A percentile compares a stretch with the other conserved stretches of the same genome.
phyloP scores from a whole-genome alignment of 2,888 invertebrate genomes.

The Temnothorax unifasciatus region DNA sequence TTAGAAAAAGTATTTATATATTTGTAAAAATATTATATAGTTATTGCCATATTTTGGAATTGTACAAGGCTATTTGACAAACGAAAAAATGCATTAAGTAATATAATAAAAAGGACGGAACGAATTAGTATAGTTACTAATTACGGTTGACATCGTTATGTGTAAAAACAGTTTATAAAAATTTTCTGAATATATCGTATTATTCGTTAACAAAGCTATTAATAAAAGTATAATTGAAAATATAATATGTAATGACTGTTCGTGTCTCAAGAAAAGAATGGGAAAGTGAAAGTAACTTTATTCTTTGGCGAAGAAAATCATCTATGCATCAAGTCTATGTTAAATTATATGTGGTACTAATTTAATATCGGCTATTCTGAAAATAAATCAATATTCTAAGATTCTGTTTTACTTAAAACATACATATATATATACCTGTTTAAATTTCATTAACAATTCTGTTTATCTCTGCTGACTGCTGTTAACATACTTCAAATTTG shows the following conservation, averaged over 20 bases:
- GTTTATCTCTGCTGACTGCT: neutral
- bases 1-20: conserved; percentile 50
- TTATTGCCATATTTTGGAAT: conserved; percentile 65
- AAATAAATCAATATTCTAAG: conserved; percentile 44
- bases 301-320: conserved; percentile 21
- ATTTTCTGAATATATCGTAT: conserved; percentile 62
- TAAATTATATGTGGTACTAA: conserved; percentile 39
- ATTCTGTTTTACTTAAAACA: conserved; percentile 21
- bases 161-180: conserved; percentile 68
- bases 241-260: conserved; percentile 43
- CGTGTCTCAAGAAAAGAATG: conserved; percentile 27
- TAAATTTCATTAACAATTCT: conserved; percentile 10
- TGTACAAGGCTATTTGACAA: conserved; percentile 64
- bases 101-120: conserved; percentile 54
- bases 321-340: conserved; percentile 7
- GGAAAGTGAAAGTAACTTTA: conserved; percentile 24
- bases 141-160: conserved; percentile 68
- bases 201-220: conserved; percentile 60
- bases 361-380: conserved; percentile 41
- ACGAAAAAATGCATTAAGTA: conserved; percentile 60
- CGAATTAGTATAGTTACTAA: conserved; percentile 64
- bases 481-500: conserved; percentile 7
- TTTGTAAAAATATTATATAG: conserved; percentile 52
- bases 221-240: conserved; percentile 51
- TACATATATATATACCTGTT: neutral